Base-by-base conservation (phyloP, 2,797 vertebrate genomes). In the Thunnus albacares region DNA sequence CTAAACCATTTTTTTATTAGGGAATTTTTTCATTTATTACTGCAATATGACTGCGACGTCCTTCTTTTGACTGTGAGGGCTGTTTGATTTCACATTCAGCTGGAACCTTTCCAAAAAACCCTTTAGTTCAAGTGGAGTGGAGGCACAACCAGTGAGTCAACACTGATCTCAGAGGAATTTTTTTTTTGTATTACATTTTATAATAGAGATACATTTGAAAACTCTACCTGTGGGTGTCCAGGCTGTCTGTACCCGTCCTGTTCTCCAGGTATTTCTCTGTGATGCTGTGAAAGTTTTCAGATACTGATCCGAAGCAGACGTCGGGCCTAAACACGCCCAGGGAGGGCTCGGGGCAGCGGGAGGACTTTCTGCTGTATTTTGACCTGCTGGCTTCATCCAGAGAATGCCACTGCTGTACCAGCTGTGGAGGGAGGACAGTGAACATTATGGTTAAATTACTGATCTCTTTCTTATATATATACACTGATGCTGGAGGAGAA, bases 281-380 rank as follows among this genome's bases (percentile, higher is more conserved):
- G 85, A 96, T 94, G 49, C 57, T 74, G 49, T 97, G 92, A 83
- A 99, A 99, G 0, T 92, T 97, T 93, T 99, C 98, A 0, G 98
- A 99, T 12, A 99, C 97, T 0, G 98, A 99, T 0, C 96, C 97
- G n/a, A 99, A 97, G 58, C 94, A 93, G 75, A 96, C 89, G 64
- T 99, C 97, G 0, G 98, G 98, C 22, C 96, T 95, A 28, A 96
- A 94, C 47, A 96, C 0, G 6, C 96, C 89, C 47, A 98, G 90
- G 35, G 96, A 95, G 0, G 98, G 98, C 78, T 98, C 97, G 0
- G 97, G 98, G 87, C 98, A 98, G n/a, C 70, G 95, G 3, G 73
- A 82, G 0, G 95, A 80, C 89, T 95, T 98, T 86, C 95, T 97
- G 28, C 80, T 77, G 86, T 98, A 99, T 73, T 96, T 99, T 0